phyloP scores from a whole-genome alignment of 2,113 vertebrate species.

The Thunnus thynnus region DNA sequence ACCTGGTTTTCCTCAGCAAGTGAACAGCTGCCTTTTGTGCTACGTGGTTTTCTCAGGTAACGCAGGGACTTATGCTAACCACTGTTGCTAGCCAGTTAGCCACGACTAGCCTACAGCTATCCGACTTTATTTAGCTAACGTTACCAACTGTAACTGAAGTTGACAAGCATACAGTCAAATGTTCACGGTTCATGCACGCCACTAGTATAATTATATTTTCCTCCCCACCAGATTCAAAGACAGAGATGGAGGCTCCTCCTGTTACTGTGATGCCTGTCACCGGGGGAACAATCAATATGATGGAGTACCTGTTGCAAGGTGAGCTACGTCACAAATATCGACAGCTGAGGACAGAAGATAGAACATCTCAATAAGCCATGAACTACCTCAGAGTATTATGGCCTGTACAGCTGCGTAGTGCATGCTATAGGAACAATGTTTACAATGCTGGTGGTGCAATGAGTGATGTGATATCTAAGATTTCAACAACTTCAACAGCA shows the following conservation, averaged over 20 bases:
- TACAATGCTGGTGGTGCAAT: not conserved
- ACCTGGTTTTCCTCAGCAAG: not conserved
- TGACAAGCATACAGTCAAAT: too few species aligned
- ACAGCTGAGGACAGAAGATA: not conserved
- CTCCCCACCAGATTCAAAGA: not conserved
- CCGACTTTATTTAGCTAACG: not conserved
- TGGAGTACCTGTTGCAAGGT: slow-evolving; percentile 97
- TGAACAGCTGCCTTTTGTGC: not conserved
- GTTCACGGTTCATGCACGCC: not conserved
- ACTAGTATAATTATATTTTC: not conserved
- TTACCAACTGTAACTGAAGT: not conserved
- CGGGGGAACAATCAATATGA: slow-evolving; percentile 95
- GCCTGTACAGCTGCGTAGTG: not conserved
- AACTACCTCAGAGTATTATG: not conserved
- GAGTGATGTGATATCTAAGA: not conserved
- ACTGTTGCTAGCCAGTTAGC: not conserved
- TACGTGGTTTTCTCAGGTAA: slow-evolving; percentile 26
- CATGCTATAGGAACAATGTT: not conserved
- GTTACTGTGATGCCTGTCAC: slow-evolving; percentile 95
- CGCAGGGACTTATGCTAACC: not conserved
- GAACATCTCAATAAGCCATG: not conserved
- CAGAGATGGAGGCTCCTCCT: slow-evolving; percentile 92
- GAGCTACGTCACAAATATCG: slow-evolving; percentile 16
- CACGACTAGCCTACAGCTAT: not conserved
- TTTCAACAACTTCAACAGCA: not conserved